Evolutionary conservation across 1,140 invertebrate species (phyloP), one percentile per base, ranked within the genome.

Genomic region (Trypoxylus dichotomus): DNA sequence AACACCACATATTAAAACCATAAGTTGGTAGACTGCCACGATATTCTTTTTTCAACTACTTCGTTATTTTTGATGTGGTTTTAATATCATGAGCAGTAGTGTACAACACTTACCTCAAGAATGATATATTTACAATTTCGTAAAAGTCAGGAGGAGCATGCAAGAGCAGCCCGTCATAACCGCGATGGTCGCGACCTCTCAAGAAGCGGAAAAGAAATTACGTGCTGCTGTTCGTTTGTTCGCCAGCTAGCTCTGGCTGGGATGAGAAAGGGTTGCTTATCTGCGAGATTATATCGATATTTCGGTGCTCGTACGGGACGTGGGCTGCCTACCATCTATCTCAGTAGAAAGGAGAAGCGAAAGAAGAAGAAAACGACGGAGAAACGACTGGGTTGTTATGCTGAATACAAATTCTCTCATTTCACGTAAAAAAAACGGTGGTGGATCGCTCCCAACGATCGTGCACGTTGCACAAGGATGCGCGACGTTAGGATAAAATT

Each of bases 381-480:
- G 47, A 54, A 54, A 54, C 47, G 47, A 54, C 47, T 5, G 13
- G 47, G 13, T 80, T 78, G 76, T 82, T 82, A 79, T 15, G 47
- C 81, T 83, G 82, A 83, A 83, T 83, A 83, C 82, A 82, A 83
- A 83, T 82, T 83, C 81, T 81, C 82, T 80, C 82, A 83, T 83
- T 83, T 82, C 78, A 80, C 77, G 79, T 79, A 82, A 79, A 80
- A 54, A 54, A 80, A 54, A 54, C 19, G 47, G 47, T 54, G 47
- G 47, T 7, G 47, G 5, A 37, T 37, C 47, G 47, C 19, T 54
- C 19, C 19, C 47, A 54, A 54, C 19, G 15, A 6, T 54, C 47
- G 47, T 54, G 47, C 47, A 54, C 19, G 6, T 54, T 19, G 47
- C 47, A 54, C 32, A 7, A 37, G 32, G 32, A 37, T 37, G 32